A percentile compares a stretch with the other conserved stretches of the same genome.
Evolutionary conservation across 2,797 vertebrate genomes (phyloP).

Genomic region (Staurois parvus): DNA sequence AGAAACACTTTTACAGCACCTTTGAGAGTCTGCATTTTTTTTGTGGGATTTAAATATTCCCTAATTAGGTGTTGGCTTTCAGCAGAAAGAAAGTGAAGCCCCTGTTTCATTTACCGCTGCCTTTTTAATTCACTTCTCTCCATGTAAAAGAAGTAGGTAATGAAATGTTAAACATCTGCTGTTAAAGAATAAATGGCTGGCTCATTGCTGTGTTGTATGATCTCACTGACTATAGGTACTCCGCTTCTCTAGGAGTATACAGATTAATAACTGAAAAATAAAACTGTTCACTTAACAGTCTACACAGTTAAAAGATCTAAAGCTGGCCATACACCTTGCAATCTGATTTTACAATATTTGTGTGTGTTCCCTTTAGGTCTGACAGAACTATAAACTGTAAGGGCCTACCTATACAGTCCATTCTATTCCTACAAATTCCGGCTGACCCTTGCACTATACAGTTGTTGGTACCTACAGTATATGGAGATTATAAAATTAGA

Average conservation of each 20-base stretch:
- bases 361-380: too few species aligned
- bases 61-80: constrained; percentile 76
- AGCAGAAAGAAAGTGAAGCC: constrained; percentile 67
- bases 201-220: constrained; percentile 44
- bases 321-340: background rate
- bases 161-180: constrained; percentile 71
- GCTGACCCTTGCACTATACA: too few species aligned
- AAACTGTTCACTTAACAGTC: background rate
- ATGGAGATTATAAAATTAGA: background rate
- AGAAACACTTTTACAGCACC: constrained; percentile 68
- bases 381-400: too few species aligned
- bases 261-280: constrained; percentile 8
- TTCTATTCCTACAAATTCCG: too few species aligned
- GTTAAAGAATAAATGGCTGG: constrained; percentile 64
- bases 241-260: background rate
- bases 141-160: constrained; percentile 74
- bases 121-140: constrained; percentile 71
- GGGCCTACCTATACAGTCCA: too few species aligned
- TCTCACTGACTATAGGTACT: constrained; percentile 24
- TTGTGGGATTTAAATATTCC: constrained; percentile 75
- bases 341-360: background rate
- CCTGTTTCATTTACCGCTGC: constrained; percentile 73
- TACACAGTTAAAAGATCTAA: background rate
- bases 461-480: too few species aligned
- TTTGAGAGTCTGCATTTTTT: constrained; percentile 68